Evolutionary conservation across 2,888 invertebrate species (phyloP), one percentile per base, ranked within the genome.

Genomic region (Habrosyne pyritoides): DNA sequence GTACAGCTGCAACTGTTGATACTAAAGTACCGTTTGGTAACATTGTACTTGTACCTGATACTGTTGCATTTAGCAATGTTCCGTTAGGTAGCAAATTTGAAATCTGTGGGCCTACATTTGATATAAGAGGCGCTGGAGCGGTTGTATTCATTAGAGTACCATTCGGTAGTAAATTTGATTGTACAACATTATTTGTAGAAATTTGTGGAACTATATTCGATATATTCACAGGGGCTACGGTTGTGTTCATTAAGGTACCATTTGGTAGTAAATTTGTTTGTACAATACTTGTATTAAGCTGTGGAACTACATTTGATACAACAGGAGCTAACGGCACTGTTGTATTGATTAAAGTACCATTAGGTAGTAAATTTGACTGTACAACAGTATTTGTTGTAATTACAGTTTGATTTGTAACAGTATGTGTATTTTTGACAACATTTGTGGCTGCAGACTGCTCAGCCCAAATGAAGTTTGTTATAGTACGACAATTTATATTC

Each of bases 401-500:
- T 0, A 42, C 42, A 42, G 42, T 42, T 18, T 14, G 7, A 42
- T 42, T 42, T 2, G 18, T 42, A 18, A 42, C 18, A 42, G 18
- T 42, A 42, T 18, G 14, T 36, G 36, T 36, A 18, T 42, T 42
- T 0, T 1, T 42, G 14, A 42, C 14, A 8, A n/a, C 7, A 42
- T 6, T 42, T 2, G 47, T 21, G 52, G 54, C n/a, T 51, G 55
- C 21, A 46, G 10, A 10, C 28, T 51, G 47, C 52, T 55, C 53
- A 18, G 57, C 53, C 47, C 59, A 59, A 48, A 64, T 64, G 21
- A 67, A 66, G 48, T 61, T 63, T n/a, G 63, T 63, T 8, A 69
- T 64, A 12, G 59, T 54, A 12, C 53, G 52, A 26, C 69, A 69
- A 18, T 69, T 63, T 0, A 69, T 65, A 21, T 24, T 54, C 61